Percentiles rank a stretch among this genome's conserved stretches.
phyloP scores from a whole-genome alignment of 2,113 vertebrate species.

The Himantopus leucocephalus region DNA sequence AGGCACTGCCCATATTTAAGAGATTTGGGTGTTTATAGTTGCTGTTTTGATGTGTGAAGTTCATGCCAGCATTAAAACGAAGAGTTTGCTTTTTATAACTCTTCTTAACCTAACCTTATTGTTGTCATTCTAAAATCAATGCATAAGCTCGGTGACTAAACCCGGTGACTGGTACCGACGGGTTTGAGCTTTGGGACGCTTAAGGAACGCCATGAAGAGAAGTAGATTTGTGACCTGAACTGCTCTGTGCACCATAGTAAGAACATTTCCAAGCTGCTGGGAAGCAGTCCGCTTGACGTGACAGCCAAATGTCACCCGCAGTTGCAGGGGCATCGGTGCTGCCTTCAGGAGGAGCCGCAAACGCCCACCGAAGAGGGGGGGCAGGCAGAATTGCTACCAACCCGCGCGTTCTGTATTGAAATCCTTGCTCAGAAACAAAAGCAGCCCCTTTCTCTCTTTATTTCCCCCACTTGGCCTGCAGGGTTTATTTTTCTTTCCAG shows the following conservation, averaged over 20 bases:
- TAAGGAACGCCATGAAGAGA: neutral
- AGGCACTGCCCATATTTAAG: neutral
- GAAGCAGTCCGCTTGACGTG: neutral
- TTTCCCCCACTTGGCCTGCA: neutral
- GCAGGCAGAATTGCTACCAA: neutral
- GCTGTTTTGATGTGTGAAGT: slow-evolving; percentile 39
- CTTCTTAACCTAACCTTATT: slow-evolving; percentile 4
- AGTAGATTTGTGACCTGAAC: neutral
- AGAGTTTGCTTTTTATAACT: slow-evolving; percentile 6
- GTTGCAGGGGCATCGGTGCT: neutral
- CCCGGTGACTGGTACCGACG: slow-evolving; percentile 14
- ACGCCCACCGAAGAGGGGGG: neutral
- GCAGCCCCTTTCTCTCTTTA: neutral
- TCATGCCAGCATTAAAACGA: slow-evolving; percentile 30
- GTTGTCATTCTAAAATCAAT: neutral
- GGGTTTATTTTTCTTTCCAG: neutral
- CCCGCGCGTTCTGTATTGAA: neutral
- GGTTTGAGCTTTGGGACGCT: slow-evolving; percentile 23
- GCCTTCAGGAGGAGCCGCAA: neutral
- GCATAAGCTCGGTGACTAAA: slow-evolving; percentile 1
- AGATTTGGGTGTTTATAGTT: slow-evolving; percentile 36
- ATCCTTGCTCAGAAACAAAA: neutral
- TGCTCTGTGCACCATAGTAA: slow-evolving; percentile 1
- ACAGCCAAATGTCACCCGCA: neutral
- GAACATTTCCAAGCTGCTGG: neutral